These are phyloP conservation scores for Alouatta palliata DNA, from an alignment of 2,113 vertebrate genomes.

Conservation along the genomic window DNA sequence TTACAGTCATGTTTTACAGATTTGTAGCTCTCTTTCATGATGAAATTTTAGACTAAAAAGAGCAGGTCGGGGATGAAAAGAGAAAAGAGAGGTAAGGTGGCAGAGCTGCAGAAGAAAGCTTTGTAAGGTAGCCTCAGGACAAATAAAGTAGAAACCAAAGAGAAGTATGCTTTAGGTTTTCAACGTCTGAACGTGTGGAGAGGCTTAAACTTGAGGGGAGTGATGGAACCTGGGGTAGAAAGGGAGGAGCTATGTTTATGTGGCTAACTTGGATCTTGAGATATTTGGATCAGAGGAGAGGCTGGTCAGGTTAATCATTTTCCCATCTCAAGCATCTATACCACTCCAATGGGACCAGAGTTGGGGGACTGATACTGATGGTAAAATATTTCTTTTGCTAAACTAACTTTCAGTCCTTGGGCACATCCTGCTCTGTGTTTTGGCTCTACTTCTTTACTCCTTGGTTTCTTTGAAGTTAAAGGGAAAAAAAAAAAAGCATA, in stretches of 20 bases:
- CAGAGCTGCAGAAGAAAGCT: not conserved
- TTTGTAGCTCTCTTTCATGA: not conserved
- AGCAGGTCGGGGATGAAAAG: not conserved
- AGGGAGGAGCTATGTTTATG: not conserved
- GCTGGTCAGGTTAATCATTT: not conserved
- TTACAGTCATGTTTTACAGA: not conserved
- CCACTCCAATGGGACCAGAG: not conserved
- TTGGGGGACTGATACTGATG: not conserved
- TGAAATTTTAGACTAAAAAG: not conserved
- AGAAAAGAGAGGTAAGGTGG: not conserved
- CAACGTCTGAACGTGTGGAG: not conserved
- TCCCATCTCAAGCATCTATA: not conserved
- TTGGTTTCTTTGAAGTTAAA: not conserved
- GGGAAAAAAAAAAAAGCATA: not conserved
- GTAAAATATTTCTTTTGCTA: not conserved
- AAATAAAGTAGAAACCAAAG: not conserved
- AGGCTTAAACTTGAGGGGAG: not conserved
- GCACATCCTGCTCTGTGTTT: not conserved
- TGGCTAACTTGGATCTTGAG: not conserved
- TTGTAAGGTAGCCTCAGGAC: not conserved
- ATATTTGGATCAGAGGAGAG: not conserved
- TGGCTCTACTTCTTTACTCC: not conserved
- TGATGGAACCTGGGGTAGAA: not conserved
- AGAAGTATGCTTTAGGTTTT: not conserved
- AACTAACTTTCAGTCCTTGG: not conserved